Base-by-base conservation (phyloP, 2,113 vertebrate genomes). In the Pagrus major region DNA sequence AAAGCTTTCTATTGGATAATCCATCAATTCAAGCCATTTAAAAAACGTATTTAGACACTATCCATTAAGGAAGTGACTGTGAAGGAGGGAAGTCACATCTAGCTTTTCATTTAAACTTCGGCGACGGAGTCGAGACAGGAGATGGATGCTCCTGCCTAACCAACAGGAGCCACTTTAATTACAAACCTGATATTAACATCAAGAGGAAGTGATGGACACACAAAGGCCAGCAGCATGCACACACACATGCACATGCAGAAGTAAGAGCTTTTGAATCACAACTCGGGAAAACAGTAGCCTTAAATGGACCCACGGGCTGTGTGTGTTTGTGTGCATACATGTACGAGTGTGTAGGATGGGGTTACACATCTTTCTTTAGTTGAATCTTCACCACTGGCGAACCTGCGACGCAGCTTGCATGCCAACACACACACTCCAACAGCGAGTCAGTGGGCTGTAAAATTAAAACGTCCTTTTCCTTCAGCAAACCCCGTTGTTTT, bases 381-480 rank as follows among this genome's bases (percentile, higher is more conserved):
- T 86, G 78, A 76, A 72, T 77, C 77, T 73, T 86, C 73, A 82
- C 51, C 35, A 59, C 81, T 70, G 84, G 80, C 46, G 14, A 84
- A 86, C 78, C 84, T 76, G 75, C 35, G 58, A 88, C 37, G 65
- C 64, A n/a, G 65, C 78, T 76, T 56, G 73, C 88, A 84, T 82
- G 68, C 86, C 31, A 74, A 88, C 84, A 72, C 84, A 72, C 84
- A 72, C 76, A 84, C 92, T 80, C 88, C 77, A 51, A 83, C 91
- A 88, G 90, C 56, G 87, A 92, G 83, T 72, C 92, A 94, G 80
- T 93, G 91, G 92, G 72, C 92, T 95, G 94, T 94, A 93, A 95
- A 95, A 95, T 95, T 94, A 94, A 95, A 94, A 93, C 71, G 81
- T 88, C 81, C 84, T 49, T 72, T 91, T 88, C 78, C 85, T 83